Evolutionary conservation across 2,113 vertebrate species (phyloP), one percentile per base, ranked within the genome.

Genomic region (Tupaia tana): DNA sequence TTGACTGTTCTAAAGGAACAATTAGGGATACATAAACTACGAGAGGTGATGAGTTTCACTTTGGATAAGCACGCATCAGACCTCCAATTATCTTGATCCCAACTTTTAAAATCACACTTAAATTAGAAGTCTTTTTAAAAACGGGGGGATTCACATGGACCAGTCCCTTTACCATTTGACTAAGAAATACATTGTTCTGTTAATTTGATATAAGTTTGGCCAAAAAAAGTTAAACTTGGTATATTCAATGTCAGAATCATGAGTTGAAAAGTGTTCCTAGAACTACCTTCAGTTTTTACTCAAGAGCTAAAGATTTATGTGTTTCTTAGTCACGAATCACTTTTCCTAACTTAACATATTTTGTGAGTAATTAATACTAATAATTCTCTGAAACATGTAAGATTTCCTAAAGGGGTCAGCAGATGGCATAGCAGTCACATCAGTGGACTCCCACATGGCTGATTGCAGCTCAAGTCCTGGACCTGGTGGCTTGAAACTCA

Each of bases 11-110:
- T 54, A 75, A 83, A 94, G 16, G 58, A 94, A 93, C 43, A 79
- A 83, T 82, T 94, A 93, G 77, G 61, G 69, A 89, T 74, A 92
- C 90, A 78, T 81, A 93, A 96, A 90, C 69, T 34, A 31, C 29
- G 81, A 59, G 59, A 25, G 24, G 69, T 74, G 69, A 75, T 67
- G 54, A 91, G 77, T 64, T 93, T 93, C 64, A 82, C 78, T 97
- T 91, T 74, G 58, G 29, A 71, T 63, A 78, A 96, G 75, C 43
- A 63, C 2, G 25, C 18, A 69, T 79, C 52, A 92, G 29, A 9
- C 43, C n/a, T 89, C 69, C 12, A 24, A 81, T 71, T 92, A 92
- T 58, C 19, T 52, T 81, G 52, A 71, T 56, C 67, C 43, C 6
- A 91, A 81, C 69, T 96, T 94, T 85, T 66, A 5, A 90, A 96